phyloP scores from a whole-genome alignment of 2,113 vertebrate genomes.

The Hippocampus barbouri region DNA sequence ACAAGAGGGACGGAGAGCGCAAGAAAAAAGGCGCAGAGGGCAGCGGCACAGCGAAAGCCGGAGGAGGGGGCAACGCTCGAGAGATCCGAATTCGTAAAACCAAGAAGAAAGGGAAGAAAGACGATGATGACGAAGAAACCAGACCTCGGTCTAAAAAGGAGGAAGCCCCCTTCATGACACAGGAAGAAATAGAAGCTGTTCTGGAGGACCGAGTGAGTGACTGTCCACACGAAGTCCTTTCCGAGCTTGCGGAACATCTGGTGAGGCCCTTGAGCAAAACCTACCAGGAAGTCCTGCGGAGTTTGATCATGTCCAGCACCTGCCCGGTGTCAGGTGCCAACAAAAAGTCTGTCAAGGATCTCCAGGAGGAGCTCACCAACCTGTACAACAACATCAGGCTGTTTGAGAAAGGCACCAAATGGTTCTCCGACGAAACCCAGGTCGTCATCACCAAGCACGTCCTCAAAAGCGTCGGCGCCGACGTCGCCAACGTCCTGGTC shows the following conservation, averaged over 20 bases:
- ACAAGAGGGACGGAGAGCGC: constrained; percentile 87
- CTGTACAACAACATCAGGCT: constrained; percentile 88
- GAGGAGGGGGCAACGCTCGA: constrained; percentile 84
- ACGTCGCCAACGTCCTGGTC: constrained; percentile 88
- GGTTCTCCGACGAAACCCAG: constrained; percentile 92
- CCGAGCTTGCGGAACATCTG: constrained; percentile 84
- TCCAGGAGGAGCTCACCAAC: constrained; percentile 91
- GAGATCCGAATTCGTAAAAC: constrained; percentile 86
- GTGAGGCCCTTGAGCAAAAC: constrained; percentile 79
- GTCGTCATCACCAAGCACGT: constrained; percentile 81
- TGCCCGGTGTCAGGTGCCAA: constrained; percentile 75
- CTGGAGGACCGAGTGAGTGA: constrained; percentile 80
- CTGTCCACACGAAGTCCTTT: constrained; percentile 85
- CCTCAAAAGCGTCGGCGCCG: constrained; percentile 87
- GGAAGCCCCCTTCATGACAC: constrained; percentile 81
- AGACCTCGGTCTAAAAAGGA: constrained; percentile 72
- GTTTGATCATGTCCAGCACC: constrained; percentile 82
- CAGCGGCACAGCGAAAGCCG: constrained; percentile 79
- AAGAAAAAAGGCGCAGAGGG: constrained; percentile 88
- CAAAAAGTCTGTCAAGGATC: constrained; percentile 88
- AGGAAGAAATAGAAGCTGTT: constrained; percentile 80
- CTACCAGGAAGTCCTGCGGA: constrained; percentile 87
- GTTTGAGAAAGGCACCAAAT: constrained; percentile 87
- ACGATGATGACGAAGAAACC: constrained; percentile 86
- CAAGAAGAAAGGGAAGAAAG: constrained; percentile 89